Percentiles rank a stretch among this genome's conserved stretches.
Evolutionary conservation across 2,888 invertebrate genomes (phyloP).

Genomic region (Scaptomyza polygonia): DNA sequence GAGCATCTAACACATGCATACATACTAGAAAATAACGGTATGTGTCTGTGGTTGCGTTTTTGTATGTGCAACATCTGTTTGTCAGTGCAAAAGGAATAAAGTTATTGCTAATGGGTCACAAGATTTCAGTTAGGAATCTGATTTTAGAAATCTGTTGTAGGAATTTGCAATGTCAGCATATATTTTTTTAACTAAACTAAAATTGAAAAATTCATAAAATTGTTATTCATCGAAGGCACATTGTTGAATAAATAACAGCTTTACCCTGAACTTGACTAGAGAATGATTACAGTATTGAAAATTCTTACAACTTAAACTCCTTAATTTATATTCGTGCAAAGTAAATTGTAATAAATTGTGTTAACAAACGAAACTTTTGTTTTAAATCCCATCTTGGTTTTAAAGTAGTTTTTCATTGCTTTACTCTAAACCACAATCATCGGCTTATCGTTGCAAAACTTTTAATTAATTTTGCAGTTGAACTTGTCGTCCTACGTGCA

Average conservation of each 20-base stretch:
- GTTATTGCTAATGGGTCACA: constrained; percentile 31
- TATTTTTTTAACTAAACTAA: not conserved
- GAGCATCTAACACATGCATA: constrained; percentile 3
- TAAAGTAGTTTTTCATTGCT: not conserved
- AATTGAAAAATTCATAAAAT: not conserved
- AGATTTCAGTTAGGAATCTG: not conserved
- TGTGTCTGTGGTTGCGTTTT: constrained; percentile 12
- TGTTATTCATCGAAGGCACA: too few relatives aligned
- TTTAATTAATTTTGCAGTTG: constrained; percentile 36
- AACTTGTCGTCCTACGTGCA: constrained; percentile 23
- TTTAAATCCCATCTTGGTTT: not conserved
- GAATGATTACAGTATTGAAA: too few relatives aligned
- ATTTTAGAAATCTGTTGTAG: not conserved
- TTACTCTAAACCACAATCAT: not conserved
- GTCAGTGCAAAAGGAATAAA: constrained; percentile 15
- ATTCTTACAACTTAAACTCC: not conserved
- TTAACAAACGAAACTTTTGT: not conserved
- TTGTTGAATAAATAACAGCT: too few relatives aligned
- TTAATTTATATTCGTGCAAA: not conserved
- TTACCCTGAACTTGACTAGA: too few relatives aligned
- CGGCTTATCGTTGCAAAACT: constrained; percentile 14
- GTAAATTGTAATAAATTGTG: not conserved
- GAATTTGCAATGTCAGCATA: not conserved
- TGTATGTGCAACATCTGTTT: constrained; percentile 24
- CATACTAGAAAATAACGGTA: constrained; percentile 2